Evolutionary conservation across 2,888 invertebrate genomes (phyloP).

Genomic region (Ectemnius lituratus): DNA sequence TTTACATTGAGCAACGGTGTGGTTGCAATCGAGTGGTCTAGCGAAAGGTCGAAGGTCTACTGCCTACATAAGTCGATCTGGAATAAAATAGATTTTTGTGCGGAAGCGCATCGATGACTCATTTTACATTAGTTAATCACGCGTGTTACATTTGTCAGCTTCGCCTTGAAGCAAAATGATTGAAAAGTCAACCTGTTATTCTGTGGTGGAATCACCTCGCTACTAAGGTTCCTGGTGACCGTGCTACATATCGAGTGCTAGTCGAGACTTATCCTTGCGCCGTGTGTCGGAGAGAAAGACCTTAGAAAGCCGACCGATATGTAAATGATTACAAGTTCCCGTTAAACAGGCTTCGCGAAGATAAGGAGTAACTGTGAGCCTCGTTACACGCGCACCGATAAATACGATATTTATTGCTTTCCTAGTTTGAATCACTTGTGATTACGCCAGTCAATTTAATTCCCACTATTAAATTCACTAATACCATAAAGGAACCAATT

Average conservation of each 20-base stretch:
- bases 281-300: neutral
- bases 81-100: conserved; percentile 34
- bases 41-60: conserved; percentile 47
- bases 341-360: conserved; percentile 4
- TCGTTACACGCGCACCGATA: neutral
- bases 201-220: neutral
- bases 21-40: conserved; percentile 12
- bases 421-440: no score
- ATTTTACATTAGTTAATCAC: neutral
- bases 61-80: conserved; percentile 16
- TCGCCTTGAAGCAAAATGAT: conserved; percentile 18
- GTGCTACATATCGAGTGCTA: neutral
- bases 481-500: no score
- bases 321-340: neutral
- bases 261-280: neutral
- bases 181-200: neutral
- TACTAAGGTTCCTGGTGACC: neutral
- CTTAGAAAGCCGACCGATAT: conserved; percentile 2
- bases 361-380: conserved; percentile 8
- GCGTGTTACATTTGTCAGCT: neutral
- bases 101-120: conserved; percentile 20
- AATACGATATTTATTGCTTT: neutral
- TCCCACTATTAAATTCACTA: no score
- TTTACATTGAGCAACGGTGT: conserved; percentile 37
- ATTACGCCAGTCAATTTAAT: no score